phyloP scores from a whole-genome alignment of 2,888 invertebrate species.

The Buathra laborator region DNA sequence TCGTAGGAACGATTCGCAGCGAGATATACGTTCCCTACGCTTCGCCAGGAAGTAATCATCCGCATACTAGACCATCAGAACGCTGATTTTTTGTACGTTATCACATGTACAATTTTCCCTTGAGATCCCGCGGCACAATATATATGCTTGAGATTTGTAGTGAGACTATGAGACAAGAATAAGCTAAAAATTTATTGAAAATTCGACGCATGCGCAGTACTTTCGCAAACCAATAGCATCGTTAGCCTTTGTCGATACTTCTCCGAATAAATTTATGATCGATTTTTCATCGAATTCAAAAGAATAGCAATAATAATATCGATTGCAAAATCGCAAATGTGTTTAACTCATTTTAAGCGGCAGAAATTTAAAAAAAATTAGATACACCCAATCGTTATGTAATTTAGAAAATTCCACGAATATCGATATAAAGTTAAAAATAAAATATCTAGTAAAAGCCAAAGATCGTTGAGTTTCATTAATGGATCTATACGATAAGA shows the following conservation, averaged over 20 bases:
- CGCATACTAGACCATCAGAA: slow-evolving; percentile 6
- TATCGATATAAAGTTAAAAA: no score
- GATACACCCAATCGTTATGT: no score
- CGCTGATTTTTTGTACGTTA: background rate
- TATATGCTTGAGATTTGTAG: background rate
- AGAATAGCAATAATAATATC: background rate
- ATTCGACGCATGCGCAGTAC: background rate
- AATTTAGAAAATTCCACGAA: no score
- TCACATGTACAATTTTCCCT: background rate
- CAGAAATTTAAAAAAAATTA: no score
- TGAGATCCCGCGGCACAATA: background rate
- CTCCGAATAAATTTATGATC: background rate
- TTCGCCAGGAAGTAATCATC: slow-evolving; percentile 16
- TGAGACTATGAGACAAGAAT: background rate
- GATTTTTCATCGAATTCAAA: no score
- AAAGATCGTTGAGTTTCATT: no score
- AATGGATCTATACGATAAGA: no score
- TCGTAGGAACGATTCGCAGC: slow-evolving; percentile 5
- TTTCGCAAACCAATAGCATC: background rate
- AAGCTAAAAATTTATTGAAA: background rate
- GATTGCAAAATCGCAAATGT: background rate
- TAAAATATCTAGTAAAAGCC: no score
- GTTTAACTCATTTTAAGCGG: no score
- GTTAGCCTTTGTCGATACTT: no score
- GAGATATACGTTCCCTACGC: slow-evolving; percentile 10